Conservation (phyloP, 2,888 invertebrate genomes). For the Caenorhabditis uteleia region DNA sequence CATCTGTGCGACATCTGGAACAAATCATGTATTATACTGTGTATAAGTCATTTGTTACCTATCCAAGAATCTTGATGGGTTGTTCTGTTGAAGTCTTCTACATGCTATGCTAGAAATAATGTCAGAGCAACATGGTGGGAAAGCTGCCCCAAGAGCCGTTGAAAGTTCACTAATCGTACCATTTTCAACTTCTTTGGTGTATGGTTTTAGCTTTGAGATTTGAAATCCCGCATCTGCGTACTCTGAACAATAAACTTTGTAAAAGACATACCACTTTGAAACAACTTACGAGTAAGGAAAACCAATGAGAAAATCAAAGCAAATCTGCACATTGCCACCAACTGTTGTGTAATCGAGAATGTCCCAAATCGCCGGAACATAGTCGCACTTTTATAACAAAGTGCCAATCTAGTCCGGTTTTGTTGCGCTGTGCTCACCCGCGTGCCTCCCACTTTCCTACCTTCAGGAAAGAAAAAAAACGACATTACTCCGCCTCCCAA, state of each 20-base stretch:
- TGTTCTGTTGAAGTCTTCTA: constrained; percentile 49
- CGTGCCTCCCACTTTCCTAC: not conserved
- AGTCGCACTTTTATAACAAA: constrained; percentile 42
- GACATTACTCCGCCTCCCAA: too few relatives aligned
- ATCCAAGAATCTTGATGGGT: constrained; percentile 49
- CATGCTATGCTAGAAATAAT: constrained; percentile 56
- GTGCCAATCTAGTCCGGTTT: constrained; percentile 39
- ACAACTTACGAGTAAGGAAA: constrained; percentile 19
- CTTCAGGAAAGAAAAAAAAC: not conserved
- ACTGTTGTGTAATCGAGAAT: constrained; percentile 32
- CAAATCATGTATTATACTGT: not conserved
- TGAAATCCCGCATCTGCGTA: constrained; percentile 24
- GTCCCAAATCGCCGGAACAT: constrained; percentile 35
- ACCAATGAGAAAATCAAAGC: constrained; percentile 12
- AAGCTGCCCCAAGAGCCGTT: constrained; percentile 46
- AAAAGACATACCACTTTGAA: not conserved
- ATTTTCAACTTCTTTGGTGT: constrained; percentile 31
- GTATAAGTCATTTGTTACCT: constrained; percentile 26
- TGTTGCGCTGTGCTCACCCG: constrained; percentile 6
- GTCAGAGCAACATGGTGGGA: constrained; percentile 57
- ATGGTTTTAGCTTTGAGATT: constrained; percentile 17
- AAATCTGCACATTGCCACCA: constrained; percentile 24
- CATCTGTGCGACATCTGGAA: constrained; percentile 48
- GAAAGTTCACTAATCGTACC: constrained; percentile 37
- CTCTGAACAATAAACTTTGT: constrained; percentile 12